Evolutionary conservation across 1,140 invertebrate species (phyloP), one percentile per base, ranked within the genome.

Genomic region (Ceratina japonica): DNA sequence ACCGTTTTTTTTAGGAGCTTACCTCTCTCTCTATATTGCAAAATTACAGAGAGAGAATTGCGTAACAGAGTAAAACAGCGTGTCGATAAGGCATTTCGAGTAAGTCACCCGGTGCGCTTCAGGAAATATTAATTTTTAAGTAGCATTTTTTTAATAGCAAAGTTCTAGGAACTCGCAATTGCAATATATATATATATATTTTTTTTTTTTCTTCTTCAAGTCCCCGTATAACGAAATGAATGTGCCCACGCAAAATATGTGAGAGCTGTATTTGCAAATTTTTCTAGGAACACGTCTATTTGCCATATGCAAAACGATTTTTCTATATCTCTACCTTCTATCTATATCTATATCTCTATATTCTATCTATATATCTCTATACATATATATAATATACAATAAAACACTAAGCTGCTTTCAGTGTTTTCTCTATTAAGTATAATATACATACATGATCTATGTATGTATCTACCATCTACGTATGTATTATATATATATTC

Each of bases 361-460:
- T 59, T 58, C 51, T 54, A 49, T 61, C 63, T 76, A 59, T 71
- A 10, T 61, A 24, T 51, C 10, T 72, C 7, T 64, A n/a, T 71
- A 59, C 63, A 63, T 74, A 69, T 81, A 73, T 78, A 65, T 66
- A 51, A 66, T 74, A 79, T 76, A 81, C 62, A 89, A 92, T 88
- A 70, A 75, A 92, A 92, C 89, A 91, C 91, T 73, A 92, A 89
- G 91, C 91, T 91, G 91, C 91, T 92, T 92, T 92, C 90, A 91
- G 66, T 92, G 91, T 92, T 88, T 90, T 91, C 88, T 92, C 88
- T 92, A 88, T 90, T 90, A 91, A 90, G 82, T 91, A 91, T 89
- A 8, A 87, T 78, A 82, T 62, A 74, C 81, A 86, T 79, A 69
- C 79, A 75, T 83, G 75, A 44, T 8, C 10, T 84, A 84, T 84